Base-by-base conservation (phyloP, 2,797 vertebrate genomes). In the Pempheris klunzingeri region DNA sequence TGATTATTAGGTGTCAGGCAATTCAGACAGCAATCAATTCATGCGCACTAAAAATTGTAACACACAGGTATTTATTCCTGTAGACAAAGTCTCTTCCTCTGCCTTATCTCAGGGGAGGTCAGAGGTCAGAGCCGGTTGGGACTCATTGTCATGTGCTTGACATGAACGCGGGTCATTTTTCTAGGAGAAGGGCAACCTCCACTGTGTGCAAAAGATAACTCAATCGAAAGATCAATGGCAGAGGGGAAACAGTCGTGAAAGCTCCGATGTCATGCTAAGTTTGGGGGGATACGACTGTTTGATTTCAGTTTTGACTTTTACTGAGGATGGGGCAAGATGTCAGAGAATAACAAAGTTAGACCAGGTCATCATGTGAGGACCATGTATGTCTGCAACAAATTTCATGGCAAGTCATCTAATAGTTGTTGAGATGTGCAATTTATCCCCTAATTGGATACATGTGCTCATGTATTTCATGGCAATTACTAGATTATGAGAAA, bases 1-100 rank as follows among this genome's bases (percentile, higher is more conserved):
- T 36, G 12, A 69, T 73, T 32, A 58, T 49, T 50, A 49, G 44
- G 30, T 20, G 15, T 52, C 36, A 52, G 22, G 32, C 67, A 6
- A 50, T 38, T 39, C 11, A 32, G 18, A 41, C 9, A 24, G 5
- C 2, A 30, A 49, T 67, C 17, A 41, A 2, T 54, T 34, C 24
- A n/a, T 59, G 38, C 6, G 59, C 47, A 26, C n/a, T 22, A 26
- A 5, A 43, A 17, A 46, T 38, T 28, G 1, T 59, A 44, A 43
- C 44, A 9, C 32, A 13, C 10, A 34, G 8, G 30, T 24, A 58
- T 46, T n/a, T 18, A 12, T 44, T 62, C 11, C 22, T 44, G 49
- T 15, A 20, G 17, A 61, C 17, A 50, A 44, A 12, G 3, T 50
- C 18, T 71, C 10, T 49, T 20, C 13, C 13, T 26, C 11, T 22